phyloP scores from a whole-genome alignment of 2,888 invertebrate genomes.

The Conchocele bisecta region DNA sequence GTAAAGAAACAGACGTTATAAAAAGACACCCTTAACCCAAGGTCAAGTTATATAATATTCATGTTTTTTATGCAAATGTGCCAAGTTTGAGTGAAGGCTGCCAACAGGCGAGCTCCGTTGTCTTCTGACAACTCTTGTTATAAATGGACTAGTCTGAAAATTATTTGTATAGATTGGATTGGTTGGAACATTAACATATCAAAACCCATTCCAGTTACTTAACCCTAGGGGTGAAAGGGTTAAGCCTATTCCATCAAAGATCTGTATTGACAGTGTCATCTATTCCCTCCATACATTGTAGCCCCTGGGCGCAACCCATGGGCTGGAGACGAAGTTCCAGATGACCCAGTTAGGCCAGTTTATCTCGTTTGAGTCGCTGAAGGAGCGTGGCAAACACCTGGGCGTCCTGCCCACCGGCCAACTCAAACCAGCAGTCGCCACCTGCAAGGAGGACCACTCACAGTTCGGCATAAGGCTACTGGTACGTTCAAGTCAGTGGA shows the following conservation, averaged over 20 bases:
- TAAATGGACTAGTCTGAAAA: too few species aligned
- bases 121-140: too few species aligned
- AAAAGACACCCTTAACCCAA: too few species aligned
- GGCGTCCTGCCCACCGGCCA: slow-evolving; percentile 74
- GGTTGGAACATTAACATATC: too few species aligned
- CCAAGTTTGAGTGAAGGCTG: too few species aligned
- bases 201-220: too few species aligned
- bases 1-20: too few species aligned
- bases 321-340: slow-evolving; percentile 76
- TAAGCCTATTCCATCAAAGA: neutral
- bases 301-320: slow-evolving; percentile 68
- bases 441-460: slow-evolving; percentile 70
- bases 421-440: slow-evolving; percentile 75
- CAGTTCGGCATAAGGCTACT: slow-evolving; percentile 75
- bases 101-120: too few species aligned
- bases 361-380: slow-evolving; percentile 73
- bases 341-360: slow-evolving; percentile 67
- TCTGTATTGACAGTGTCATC: neutral
- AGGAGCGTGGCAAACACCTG: slow-evolving; percentile 68
- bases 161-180: too few species aligned
- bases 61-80: too few species aligned
- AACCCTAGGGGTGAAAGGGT: neutral
- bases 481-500: slow-evolving; percentile 76
- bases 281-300: slow-evolving; percentile 34
- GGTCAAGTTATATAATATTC: too few species aligned